Conservation (phyloP, 2,797 vertebrate species). For the Paguma larvata region DNA sequence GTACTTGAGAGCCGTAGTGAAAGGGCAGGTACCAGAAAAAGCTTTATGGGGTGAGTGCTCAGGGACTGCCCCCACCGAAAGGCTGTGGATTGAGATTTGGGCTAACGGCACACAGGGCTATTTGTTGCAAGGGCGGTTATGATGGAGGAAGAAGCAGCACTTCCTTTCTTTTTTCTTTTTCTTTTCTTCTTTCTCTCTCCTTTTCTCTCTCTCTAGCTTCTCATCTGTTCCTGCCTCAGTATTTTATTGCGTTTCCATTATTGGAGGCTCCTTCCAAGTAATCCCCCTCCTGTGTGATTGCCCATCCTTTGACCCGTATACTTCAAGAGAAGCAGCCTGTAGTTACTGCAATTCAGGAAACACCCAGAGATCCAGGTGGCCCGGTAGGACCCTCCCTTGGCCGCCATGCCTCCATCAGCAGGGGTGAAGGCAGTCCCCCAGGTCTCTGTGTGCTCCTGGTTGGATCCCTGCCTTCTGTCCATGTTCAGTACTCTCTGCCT, state of each 20-base stretch:
- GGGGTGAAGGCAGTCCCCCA: background rate
- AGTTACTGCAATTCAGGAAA: background rate
- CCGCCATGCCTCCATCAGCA: background rate
- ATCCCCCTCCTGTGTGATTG: background rate
- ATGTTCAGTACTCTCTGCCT: background rate
- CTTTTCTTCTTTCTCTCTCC: background rate
- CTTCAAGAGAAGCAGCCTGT: background rate
- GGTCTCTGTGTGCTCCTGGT: background rate
- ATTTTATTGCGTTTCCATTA: background rate
- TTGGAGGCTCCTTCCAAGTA: background rate
- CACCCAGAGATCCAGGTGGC: background rate
- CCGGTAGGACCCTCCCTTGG: background rate
- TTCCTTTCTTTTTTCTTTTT: background rate
- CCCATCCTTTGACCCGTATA: fast-evolving
- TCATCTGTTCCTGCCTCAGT: background rate
- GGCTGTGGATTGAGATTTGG: background rate
- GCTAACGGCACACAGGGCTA: background rate
- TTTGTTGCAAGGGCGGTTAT: background rate
- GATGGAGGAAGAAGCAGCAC: background rate
- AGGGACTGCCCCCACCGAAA: background rate
- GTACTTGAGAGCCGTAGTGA: background rate
- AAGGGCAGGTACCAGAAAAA: background rate
- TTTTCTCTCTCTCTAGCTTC: too few relatives aligned
- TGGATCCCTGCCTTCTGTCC: background rate
- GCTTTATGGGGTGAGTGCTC: background rate